Evolutionary conservation across 2,113 vertebrate genomes (phyloP).

Genomic region (Tauraco erythrolophus): DNA sequence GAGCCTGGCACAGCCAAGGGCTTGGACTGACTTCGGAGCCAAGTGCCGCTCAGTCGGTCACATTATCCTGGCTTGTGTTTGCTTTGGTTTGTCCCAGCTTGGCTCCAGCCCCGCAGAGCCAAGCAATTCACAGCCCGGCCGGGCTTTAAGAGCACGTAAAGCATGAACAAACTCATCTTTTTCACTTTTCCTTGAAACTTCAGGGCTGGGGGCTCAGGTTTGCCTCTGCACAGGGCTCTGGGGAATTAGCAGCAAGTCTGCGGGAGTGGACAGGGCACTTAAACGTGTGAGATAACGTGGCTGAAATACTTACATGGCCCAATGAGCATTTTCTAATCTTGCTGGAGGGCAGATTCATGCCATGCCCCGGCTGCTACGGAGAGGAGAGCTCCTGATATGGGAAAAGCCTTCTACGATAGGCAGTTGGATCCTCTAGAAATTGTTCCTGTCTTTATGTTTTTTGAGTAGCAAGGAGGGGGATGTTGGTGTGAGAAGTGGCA

Average conservation of each 20-base stretch:
- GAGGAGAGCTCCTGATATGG: background rate
- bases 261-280: background rate
- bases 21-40: background rate
- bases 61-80: background rate
- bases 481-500: background rate
- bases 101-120: accelerated
- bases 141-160: background rate
- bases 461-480: background rate
- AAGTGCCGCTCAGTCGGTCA: background rate
- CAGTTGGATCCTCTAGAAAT: background rate
- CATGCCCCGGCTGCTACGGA: background rate
- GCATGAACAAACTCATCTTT: background rate
- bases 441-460: background rate
- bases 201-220: background rate
- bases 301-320: background rate
- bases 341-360: background rate
- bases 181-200: background rate
- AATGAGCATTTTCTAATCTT: background rate
- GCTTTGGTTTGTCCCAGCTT: background rate
- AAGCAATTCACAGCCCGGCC: accelerated
- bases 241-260: accelerated
- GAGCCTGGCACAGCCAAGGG: too few relatives aligned
- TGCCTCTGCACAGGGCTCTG: background rate
- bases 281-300: background rate
- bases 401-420: background rate